Conservation (phyloP, 2,113 vertebrate genomes). For the Grallaria varia region DNA sequence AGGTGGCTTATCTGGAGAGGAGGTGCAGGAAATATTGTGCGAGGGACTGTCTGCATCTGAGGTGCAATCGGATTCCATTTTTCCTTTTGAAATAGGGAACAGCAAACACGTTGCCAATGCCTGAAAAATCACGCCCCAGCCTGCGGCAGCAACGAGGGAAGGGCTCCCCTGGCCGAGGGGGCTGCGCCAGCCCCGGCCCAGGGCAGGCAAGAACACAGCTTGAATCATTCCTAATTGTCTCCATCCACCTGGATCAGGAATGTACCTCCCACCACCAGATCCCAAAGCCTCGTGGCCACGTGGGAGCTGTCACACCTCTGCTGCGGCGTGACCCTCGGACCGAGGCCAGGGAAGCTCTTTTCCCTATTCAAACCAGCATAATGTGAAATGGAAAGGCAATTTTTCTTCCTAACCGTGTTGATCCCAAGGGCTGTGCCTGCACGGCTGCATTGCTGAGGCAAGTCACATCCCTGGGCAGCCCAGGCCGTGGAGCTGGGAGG, state of each 20-base stretch:
- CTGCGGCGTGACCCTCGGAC: neutral
- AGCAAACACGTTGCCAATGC: neutral
- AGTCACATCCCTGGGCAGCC: neutral
- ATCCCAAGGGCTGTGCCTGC: neutral
- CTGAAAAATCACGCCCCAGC: neutral
- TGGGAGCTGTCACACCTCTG: neutral
- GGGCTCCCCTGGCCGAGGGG: rapidly evolving
- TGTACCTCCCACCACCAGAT: rapidly evolving
- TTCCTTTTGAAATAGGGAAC: conserved; percentile 45
- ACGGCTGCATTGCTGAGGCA: neutral
- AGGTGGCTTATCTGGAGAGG: conserved; percentile 60
- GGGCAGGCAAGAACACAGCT: neutral
- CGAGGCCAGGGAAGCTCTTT: neutral
- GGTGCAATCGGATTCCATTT: conserved; percentile 14
- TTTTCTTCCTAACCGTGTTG: neutral
- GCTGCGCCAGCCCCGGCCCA: neutral
- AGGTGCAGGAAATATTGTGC: conserved; percentile 54
- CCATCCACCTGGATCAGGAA: rapidly evolving
- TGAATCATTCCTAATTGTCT: neutral
- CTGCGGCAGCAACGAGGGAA: neutral
- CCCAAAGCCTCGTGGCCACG: neutral
- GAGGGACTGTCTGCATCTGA: conserved; percentile 36
- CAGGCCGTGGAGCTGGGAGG: neutral
- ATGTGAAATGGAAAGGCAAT: neutral
- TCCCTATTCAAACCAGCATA: neutral